A percentile compares a stretch with the other conserved stretches of the same genome.
These are phyloP conservation scores for Metellina segmentata DNA, from an alignment of 2,888 invertebrate species.

Conservation along the genomic window DNA sequence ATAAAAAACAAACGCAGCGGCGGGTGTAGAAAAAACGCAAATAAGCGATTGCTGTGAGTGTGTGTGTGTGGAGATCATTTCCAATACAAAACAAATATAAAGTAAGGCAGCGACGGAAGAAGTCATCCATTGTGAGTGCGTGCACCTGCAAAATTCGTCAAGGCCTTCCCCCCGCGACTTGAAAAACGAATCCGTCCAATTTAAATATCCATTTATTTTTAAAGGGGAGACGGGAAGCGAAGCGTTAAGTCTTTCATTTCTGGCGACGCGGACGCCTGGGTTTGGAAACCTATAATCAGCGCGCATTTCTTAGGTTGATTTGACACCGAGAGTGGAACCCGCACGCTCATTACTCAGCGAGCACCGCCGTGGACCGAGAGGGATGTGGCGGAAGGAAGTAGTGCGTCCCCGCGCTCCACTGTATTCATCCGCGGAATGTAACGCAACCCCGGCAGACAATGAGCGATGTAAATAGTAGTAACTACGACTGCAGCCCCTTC, in stretches of 20 bases:
- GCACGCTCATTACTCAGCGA: constrained; percentile 70
- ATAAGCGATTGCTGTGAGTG: constrained; percentile 19
- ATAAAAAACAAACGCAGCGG: neutral
- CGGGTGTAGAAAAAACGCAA: neutral
- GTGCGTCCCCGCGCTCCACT: constrained; percentile 21
- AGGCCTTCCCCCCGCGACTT: constrained; percentile 41
- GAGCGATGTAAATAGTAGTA: constrained; percentile 8
- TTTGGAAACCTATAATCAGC: constrained; percentile 73
- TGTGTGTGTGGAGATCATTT: constrained; percentile 61
- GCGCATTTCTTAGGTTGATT: constrained; percentile 76
- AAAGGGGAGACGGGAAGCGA: constrained; percentile 48
- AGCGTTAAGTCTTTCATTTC: constrained; percentile 73
- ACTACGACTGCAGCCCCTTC: neutral
- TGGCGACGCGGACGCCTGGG: constrained; percentile 24
- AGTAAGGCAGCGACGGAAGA: constrained; percentile 14
- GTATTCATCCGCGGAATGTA: constrained; percentile 1
- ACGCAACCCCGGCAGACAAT: neutral
- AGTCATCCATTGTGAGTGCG: constrained; percentile 39
- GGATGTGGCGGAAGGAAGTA: constrained; percentile 63
- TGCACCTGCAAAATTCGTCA: constrained; percentile 70
- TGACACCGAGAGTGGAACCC: constrained; percentile 72
- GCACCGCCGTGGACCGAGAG: neutral
- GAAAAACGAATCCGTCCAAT: constrained; percentile 75
- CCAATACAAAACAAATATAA: constrained; percentile 7
- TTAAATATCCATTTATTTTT: constrained; percentile 77